Evolutionary conservation across 2,888 invertebrate species (phyloP).

Genomic region (Orthosia incerta): DNA sequence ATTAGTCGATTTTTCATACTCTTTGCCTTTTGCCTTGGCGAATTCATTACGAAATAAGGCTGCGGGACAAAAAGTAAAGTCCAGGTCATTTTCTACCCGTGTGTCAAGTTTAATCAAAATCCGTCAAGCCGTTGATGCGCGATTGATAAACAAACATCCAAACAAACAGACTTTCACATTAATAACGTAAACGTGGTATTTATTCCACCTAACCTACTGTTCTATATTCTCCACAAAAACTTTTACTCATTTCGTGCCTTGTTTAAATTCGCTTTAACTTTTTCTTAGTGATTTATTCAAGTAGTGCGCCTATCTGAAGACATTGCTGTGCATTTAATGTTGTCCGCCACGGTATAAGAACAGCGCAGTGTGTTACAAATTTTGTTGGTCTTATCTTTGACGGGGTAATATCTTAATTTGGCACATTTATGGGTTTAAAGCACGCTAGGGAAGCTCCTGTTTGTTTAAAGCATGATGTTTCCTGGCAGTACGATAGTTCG

Average conservation of each 20-base stretch:
- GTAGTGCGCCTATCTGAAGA: conserved; percentile 12
- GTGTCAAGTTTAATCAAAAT: background rate
- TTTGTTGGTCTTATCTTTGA: conserved; percentile 32
- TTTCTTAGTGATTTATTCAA: conserved; percentile 39
- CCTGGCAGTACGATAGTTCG: background rate
- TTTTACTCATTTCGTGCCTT: conserved; percentile 32
- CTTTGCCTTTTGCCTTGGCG: too few species aligned
- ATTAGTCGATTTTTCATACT: too few species aligned
- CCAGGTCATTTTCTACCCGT: background rate
- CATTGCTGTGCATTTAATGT: conserved; percentile 22
- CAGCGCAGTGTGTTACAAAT: conserved; percentile 9
- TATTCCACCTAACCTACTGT: conserved; percentile 38
- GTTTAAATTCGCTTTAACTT: conserved; percentile 29
- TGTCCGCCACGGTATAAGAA: background rate
- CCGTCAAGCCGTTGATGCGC: background rate
- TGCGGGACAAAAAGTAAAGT: background rate
- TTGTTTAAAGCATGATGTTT: conserved; percentile 7
- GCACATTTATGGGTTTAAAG: conserved; percentile 4
- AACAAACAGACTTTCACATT: background rate
- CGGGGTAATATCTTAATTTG: conserved; percentile 28
- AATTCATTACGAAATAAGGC: too few species aligned
- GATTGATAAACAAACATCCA: background rate
- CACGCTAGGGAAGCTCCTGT: conserved; percentile 32
- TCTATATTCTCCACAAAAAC: conserved; percentile 22
- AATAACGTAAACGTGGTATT: background rate